A percentile compares a stretch with the other conserved stretches of the same genome.
These are phyloP conservation scores for Hippocampus comes DNA, from an alignment of 2,113 vertebrate species.

Conservation along the genomic window DNA sequence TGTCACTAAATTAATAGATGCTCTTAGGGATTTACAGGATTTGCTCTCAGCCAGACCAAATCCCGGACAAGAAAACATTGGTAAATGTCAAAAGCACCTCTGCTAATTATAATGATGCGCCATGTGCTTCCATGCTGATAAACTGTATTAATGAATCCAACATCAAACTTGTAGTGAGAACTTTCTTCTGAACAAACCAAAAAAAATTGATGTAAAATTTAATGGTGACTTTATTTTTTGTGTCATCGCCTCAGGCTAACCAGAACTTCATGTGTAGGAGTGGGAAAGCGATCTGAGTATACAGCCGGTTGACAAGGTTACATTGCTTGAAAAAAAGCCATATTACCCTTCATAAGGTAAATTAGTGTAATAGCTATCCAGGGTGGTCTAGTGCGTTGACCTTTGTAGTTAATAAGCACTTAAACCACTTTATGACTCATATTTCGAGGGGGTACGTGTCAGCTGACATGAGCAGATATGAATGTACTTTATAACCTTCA, in stretches of 20 bases:
- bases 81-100: not conserved
- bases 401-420: slow-evolving; percentile 35
- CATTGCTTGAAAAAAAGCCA: slow-evolving; percentile 36
- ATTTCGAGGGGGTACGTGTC: slow-evolving; percentile 37
- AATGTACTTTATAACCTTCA: slow-evolving; percentile 29
- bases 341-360: slow-evolving; percentile 51
- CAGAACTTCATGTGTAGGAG: slow-evolving; percentile 1
- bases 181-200: not conserved
- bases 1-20: not conserved
- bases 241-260: not conserved
- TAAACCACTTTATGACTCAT: slow-evolving; percentile 45
- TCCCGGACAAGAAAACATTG: not conserved
- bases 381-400: slow-evolving; percentile 16
- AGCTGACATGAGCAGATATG: slow-evolving; percentile 13
- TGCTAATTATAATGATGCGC: not conserved
- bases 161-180: not conserved
- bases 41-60: not conserved
- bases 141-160: not conserved
- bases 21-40: not conserved
- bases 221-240: not conserved
- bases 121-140: not conserved
- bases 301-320: slow-evolving; percentile 32
- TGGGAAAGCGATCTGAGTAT: slow-evolving; percentile 4
- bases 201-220: not conserved
- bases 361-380: slow-evolving; percentile 47